These are phyloP conservation scores for Myxocyprinus asiaticus DNA, from an alignment of 2,113 vertebrate genomes.

Conservation along the genomic window DNA sequence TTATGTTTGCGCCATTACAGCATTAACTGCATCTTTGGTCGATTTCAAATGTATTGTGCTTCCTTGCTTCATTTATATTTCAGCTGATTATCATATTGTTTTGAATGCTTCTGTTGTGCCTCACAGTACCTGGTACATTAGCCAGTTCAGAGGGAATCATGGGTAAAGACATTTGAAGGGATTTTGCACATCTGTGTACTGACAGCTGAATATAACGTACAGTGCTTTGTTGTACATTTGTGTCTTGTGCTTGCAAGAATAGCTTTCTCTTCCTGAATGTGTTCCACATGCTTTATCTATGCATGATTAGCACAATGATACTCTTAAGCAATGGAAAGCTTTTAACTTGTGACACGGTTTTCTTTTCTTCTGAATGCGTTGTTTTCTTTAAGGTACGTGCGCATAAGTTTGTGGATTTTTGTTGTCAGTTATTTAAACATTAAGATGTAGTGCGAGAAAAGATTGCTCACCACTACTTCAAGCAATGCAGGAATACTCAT, in stretches of 20 bases:
- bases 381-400: neutral
- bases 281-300: neutral
- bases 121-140: neutral
- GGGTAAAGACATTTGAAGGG: neutral
- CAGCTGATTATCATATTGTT: neutral
- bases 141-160: slow-evolving; percentile 19
- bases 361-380: neutral
- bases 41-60: neutral
- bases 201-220: neutral
- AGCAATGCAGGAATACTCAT: neutral
- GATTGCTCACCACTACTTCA: neutral
- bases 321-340: slow-evolving; percentile 1
- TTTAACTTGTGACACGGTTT: neutral
- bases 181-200: slow-evolving; percentile 6
- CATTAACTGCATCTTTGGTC: neutral
- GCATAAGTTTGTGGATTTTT: neutral
- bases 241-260: neutral
- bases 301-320: slow-evolving; percentile 23
- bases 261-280: neutral
- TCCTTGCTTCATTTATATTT: neutral
- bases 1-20: neutral
- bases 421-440: slow-evolving; percentile 2
- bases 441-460: neutral
- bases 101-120: slow-evolving; percentile 20
- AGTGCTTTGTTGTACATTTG: slow-evolving; percentile 21